A percentile compares a stretch with the other conserved stretches of the same genome.
phyloP scores from a whole-genome alignment of 2,888 invertebrate genomes.

The Lasioglossum leucozonium region DNA sequence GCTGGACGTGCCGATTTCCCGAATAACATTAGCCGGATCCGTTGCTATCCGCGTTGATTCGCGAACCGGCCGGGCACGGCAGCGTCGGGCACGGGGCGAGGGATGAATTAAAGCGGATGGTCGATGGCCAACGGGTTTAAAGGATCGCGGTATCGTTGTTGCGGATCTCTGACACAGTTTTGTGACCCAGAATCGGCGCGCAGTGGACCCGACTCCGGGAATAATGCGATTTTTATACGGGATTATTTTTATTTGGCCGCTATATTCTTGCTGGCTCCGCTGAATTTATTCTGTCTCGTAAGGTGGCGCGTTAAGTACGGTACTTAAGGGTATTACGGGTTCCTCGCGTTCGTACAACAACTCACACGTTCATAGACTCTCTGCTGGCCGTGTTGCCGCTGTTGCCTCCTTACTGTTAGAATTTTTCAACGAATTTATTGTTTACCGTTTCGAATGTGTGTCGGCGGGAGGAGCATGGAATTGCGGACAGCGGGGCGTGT shows the following conservation, averaged over 20 bases:
- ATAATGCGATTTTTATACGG: background rate
- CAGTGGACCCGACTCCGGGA: background rate
- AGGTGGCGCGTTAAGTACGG: background rate
- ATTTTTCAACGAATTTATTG: background rate
- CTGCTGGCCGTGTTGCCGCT: background rate
- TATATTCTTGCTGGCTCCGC: background rate
- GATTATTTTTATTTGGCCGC: background rate
- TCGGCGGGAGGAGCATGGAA: background rate
- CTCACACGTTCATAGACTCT: background rate
- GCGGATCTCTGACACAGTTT: background rate
- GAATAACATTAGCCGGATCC: slow-evolving; percentile 52
- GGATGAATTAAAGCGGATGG: background rate
- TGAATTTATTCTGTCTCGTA: background rate
- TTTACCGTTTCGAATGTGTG: too few species aligned
- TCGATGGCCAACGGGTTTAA: background rate
- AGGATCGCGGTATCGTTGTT: background rate
- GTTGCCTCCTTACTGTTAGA: background rate
- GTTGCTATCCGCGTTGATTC: background rate
- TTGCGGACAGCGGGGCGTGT: background rate
- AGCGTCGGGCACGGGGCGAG: background rate
- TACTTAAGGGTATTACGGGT: background rate
- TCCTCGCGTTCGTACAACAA: background rate
- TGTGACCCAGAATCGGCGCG: background rate
- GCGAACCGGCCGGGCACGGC: background rate
- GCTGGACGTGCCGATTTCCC: slow-evolving; percentile 39